Base-by-base conservation (phyloP, 2,797 vertebrate genomes). In the Sylvilagus floridanus region DNA sequence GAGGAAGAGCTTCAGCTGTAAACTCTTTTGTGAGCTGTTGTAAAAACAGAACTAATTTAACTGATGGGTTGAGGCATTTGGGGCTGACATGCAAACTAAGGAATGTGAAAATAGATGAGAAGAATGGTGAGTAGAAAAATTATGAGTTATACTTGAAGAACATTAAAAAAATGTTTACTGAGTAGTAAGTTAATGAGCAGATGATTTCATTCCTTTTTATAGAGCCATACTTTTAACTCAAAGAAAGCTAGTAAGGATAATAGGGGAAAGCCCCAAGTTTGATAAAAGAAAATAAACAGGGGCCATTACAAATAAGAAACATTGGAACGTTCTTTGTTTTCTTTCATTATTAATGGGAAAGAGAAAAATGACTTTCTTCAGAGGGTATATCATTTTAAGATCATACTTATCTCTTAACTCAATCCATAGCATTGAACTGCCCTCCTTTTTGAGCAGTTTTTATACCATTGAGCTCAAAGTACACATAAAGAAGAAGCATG, bases 1-100 rank as follows among this genome's bases (percentile, higher is more conserved):
- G 97, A 95, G 47, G 78, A 91, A 91, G 90, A 93, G 60, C 78
- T 96, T 96, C 26, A 76, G 86, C 65, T 92, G 9, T 96, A 96
- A 97, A 90, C 71, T 69, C 50, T 95, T 94, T 92, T 95, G 96
- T 91, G 93, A 86, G 95, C 76, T 93, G 63, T 92, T 94, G 57
- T 93, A 96, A 94, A 97, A 96, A 92, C 65, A 94, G 72, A 94
- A 96, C 69, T 96, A 93, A 93, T 94, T 97, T 95, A 96, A 96
- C 82, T 91, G 94, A 95, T 89, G 69, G 79, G 65, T 78, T 77
- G 57, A 94, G 92, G 85, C 85, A 84, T 86, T 96, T 93, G 85
- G 37, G 83, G 93, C 65, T 95, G 96, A 96, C 94, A 96, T 37
- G 79, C 57, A 84, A 92, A 95, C 65, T 26, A 75, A 92, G 28